phyloP scores from a whole-genome alignment of 2,797 vertebrate species.

The Chiloscyllium punctatum region DNA sequence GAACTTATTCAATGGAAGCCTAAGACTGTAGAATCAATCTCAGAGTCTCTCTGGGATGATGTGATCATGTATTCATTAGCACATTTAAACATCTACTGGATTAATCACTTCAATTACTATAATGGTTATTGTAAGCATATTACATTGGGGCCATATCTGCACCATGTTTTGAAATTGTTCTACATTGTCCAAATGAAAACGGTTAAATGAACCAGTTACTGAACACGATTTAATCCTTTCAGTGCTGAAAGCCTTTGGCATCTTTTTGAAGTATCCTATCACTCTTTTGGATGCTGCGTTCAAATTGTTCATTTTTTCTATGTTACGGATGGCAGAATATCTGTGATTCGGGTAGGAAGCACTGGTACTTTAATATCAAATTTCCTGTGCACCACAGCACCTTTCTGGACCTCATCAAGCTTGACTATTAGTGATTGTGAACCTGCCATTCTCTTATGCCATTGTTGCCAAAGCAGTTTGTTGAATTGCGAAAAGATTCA shows the following conservation, averaged over 20 bases:
- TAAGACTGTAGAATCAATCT: neutral
- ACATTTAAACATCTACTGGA: neutral
- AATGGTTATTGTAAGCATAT: neutral
- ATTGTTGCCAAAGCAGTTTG: neutral
- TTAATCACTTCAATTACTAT: neutral
- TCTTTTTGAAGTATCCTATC: neutral
- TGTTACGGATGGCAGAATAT: neutral
- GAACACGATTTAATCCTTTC: neutral
- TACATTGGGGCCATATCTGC: neutral
- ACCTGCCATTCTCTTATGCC: neutral
- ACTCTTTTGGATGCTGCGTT: neutral
- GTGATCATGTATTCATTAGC: neutral
- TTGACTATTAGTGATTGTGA: neutral
- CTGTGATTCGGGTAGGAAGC: neutral
- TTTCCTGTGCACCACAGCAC: neutral
- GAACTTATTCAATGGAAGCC: neutral
- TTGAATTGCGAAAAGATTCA: neutral
- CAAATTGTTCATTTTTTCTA: neutral
- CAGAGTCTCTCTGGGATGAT: neutral
- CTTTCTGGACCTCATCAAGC: neutral
- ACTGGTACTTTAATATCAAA: neutral
- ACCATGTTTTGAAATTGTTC: neutral
- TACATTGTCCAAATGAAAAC: neutral
- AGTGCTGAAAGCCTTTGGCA: neutral
- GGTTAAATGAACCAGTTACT: neutral